Percentiles rank a stretch among this genome's conserved stretches.
These are phyloP conservation scores for Aurelia coerulea DNA, from an alignment of 30 jellyfish, hydroid and myxozoan species.

Conservation along the genomic window DNA sequence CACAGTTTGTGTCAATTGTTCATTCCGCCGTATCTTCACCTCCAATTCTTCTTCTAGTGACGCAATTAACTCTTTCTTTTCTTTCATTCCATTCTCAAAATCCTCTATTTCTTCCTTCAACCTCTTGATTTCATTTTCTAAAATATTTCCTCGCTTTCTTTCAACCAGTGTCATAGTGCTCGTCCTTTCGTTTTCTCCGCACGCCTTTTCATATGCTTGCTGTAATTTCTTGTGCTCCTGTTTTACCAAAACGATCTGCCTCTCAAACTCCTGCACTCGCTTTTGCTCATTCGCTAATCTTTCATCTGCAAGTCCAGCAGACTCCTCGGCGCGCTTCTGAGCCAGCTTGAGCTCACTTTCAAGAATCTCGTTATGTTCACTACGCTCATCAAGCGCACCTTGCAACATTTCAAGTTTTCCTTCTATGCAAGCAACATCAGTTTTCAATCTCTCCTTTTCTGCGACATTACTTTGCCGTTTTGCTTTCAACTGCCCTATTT, in stretches of 20 bases:
- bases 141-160: slow-evolving; percentile 16
- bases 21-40: slow-evolving; percentile 37
- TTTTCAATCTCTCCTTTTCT: slow-evolving; percentile 51
- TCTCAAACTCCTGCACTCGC: slow-evolving; percentile 4
- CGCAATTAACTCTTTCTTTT: slow-evolving; percentile 29
- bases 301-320: slow-evolving; percentile 19
- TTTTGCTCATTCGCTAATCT: slow-evolving; percentile 17
- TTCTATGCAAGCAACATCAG: slow-evolving; percentile 43
- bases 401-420: slow-evolving; percentile 45
- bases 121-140: slow-evolving; percentile 39
- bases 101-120: slow-evolving; percentile 56
- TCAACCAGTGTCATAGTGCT: slow-evolving; percentile 18
- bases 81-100: slow-evolving; percentile 11
- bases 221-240: slow-evolving; percentile 45
- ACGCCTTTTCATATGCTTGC: slow-evolving; percentile 19
- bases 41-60: slow-evolving; percentile 56
- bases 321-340: slow-evolving; percentile 43
- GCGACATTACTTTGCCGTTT: slow-evolving; percentile 11
- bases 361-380: slow-evolving; percentile 23
- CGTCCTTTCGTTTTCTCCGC: slow-evolving; percentile 29
- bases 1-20: slow-evolving; percentile 21
- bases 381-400: slow-evolving; percentile 46
- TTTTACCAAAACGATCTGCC: slow-evolving; percentile 26
- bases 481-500: neutral
- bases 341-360: slow-evolving; percentile 28